Base-by-base conservation (phyloP, 2,888 invertebrate species). In the Falcaria lacertinaria region DNA sequence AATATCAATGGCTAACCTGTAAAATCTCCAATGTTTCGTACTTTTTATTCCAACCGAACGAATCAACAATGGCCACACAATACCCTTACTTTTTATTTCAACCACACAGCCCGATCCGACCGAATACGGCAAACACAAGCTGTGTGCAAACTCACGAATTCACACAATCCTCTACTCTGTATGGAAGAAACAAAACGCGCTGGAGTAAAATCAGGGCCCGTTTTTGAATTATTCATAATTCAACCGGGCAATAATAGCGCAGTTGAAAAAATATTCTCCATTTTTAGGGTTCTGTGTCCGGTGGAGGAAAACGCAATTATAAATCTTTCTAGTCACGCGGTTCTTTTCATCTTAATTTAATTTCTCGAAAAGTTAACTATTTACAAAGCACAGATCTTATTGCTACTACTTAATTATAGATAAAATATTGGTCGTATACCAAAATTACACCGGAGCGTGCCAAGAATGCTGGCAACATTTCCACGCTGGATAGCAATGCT, bases 201-300 rank as follows among this genome's bases (percentile, higher is more conserved):
- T 47, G 43, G 42, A 64, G 56, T 74, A 80, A 80, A 80, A 79
- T 80, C 76, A 76, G 64, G 61, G 52, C 54, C 50, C 44, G 55
- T 64, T 69, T 57, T 60, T 84, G 80, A 80, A 86, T 85, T 69
- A 85, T 84, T 83, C 81, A 83, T 79, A 76, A 75, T 71, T 68
- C 69, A 66, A 58, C 59, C 67, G 64, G 64, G 66, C 76, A 80
- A 79, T 80, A 82, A 82, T 78, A 73, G 74, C 61, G 57, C 74
- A 80, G 79, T 81, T 80, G 79, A 77, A 74, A 69, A 78, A 77
- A 73, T 71, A 82, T 78, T 80, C 80, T 71, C 73, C 60, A 49
- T 43, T 72, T 79, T 82, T 76, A 72, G 57, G 57, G 37, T 42
- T 34, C 7, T 34, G 39, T 22, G 15, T 35, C 14, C 28, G n/a